These are phyloP conservation scores for Tricholauxania praeusta DNA, from an alignment of 2,888 invertebrate species.

Conservation along the genomic window DNA sequence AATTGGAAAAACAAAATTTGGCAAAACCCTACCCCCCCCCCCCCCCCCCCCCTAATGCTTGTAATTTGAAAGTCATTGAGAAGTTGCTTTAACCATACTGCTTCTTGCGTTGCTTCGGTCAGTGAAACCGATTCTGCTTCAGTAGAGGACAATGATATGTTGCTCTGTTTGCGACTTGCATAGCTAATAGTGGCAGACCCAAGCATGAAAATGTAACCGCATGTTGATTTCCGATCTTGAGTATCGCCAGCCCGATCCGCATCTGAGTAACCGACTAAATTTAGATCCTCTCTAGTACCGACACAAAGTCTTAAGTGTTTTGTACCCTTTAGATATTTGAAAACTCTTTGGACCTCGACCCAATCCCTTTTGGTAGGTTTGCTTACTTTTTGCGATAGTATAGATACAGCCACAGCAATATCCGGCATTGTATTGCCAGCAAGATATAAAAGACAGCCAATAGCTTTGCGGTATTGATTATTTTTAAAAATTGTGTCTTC, in stretches of 20 bases:
- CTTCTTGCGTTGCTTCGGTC: slow-evolving; percentile 20
- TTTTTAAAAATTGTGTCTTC: no score
- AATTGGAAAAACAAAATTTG: no score
- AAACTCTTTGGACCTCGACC: slow-evolving; percentile 13
- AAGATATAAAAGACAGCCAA: no score
- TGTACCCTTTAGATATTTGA: slow-evolving; percentile 13
- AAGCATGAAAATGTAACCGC: no score
- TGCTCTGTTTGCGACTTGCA: slow-evolving; percentile 9
- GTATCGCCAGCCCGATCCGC: no score
- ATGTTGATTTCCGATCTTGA: no score
- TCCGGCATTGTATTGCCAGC: slow-evolving; percentile 31
- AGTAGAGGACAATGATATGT: no score
- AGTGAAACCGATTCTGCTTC: slow-evolving; percentile 18
- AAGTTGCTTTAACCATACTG: neutral
- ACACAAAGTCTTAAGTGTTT: slow-evolving; percentile 8
- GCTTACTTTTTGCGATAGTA: slow-evolving; percentile 22
- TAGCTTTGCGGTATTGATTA: no score
- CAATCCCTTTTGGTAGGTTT: slow-evolving; percentile 17
- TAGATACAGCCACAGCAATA: slow-evolving; percentile 22
- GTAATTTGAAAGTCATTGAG: neutral
- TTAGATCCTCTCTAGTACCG: no score
- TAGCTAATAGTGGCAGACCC: slow-evolving; percentile 18
- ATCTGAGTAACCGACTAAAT: no score
- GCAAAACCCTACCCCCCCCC: no score
- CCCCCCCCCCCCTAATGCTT: no score